Evolutionary conservation across 2,113 vertebrate genomes (phyloP), one percentile per base, ranked within the genome.

Genomic region (Platanista minor): DNA sequence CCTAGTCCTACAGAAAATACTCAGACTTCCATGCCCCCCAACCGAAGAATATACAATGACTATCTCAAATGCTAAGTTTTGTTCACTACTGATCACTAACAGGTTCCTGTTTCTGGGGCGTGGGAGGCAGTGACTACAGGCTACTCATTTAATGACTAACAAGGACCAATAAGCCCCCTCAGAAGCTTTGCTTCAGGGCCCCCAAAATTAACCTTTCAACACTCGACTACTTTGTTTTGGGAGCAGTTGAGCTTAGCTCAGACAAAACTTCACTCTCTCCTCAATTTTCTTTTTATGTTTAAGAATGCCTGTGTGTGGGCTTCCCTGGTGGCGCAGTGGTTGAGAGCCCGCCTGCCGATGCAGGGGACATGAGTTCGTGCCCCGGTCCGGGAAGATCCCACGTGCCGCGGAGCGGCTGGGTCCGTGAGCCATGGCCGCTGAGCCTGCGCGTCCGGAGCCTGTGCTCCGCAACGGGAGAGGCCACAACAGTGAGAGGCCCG

Each of bases 161-260:
- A 41, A 86, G 93, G 89, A 84, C 20, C 54, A 69, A 88, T 20
- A 9, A 84, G 8, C 2, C 21, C 31, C 21, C 54, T 52, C 10
- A n/a, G 12, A 83, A 93, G 49, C 39, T 92, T 87, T 31, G 31
- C 57, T 80, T 41, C n/a, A 96, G 86, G 49, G 33, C 13, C 67
- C n/a, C 57, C 90, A 88, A 88, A 87, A 80, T 91, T 80, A 96
- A 84, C 86, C 89, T 96, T 91, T 94, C 17, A 17, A 61, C 27
- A 59, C 27, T 64, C 0, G 0, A 17, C 29, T 88, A 67, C 25
- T 94, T 77, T 92, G 14, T 81, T 95, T 93, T 9, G 39, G 31
- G 86, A 84, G 59, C 12, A 43, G 27, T 29, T 77, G 39, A 80
- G 29, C 29, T 95, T 80, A 87, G 31, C 78, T 96, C 89, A 95